Conservation (phyloP, 2,113 vertebrate genomes). For the Platichthys stellatus region DNA sequence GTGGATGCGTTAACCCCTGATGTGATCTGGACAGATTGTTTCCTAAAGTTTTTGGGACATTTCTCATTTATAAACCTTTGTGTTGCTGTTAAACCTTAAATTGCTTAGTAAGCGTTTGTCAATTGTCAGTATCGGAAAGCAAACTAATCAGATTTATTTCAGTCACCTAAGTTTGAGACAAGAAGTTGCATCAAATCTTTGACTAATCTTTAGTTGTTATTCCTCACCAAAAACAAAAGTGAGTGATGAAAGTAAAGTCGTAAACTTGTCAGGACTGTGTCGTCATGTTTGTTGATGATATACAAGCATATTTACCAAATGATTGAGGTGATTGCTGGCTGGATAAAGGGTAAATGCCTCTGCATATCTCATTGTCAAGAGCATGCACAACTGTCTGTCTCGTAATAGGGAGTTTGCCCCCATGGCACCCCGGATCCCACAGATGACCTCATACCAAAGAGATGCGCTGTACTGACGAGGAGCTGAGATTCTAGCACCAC, state of each 20-base stretch:
- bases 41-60: background rate
- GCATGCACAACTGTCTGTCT: conserved; percentile 57
- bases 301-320: conserved; percentile 25
- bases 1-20: background rate
- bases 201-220: background rate
- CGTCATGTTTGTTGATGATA: conserved; percentile 38
- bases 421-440: conserved; percentile 64
- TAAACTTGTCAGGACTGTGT: background rate
- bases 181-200: background rate
- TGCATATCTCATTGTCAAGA: conserved; percentile 58
- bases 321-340: conserved; percentile 35
- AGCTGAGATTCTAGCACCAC: conserved; percentile 62
- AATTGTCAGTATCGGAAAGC: no score
- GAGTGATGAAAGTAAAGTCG: background rate
- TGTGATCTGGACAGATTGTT: background rate
- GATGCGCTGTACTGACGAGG: conserved; percentile 65
- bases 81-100: background rate
- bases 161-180: background rate
- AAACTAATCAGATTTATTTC: background rate
- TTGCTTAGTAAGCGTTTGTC: background rate
- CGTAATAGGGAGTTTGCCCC: conserved; percentile 44
- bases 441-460: conserved; percentile 73
- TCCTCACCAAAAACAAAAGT: background rate
- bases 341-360: conserved; percentile 43
- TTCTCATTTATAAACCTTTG: background rate